Evolutionary conservation across 2,113 vertebrate species (phyloP), one percentile per base, ranked within the genome.

Genomic region (Thunnus thynnus): DNA sequence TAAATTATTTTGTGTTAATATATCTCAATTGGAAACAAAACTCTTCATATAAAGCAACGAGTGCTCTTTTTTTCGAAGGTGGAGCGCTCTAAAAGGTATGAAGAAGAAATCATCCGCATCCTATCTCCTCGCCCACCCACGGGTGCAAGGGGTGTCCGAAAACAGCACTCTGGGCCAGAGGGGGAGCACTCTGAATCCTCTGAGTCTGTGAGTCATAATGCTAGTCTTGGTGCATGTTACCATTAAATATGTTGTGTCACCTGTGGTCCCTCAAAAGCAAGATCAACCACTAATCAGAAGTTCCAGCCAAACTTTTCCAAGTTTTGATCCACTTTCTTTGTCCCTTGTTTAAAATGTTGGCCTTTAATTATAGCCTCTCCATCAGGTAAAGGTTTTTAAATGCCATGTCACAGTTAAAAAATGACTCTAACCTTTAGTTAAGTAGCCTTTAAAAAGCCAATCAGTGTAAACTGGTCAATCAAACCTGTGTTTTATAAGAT

Each of bases 121-220:
- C 86, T 92, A 25, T 94, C 91, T 58, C 97, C 97, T 0, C 96
- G 74, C 0, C 97, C 97, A 0, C 97, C 97, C 0, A 66, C 57
- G 0, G 88, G 88, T 2, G 94, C 95, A 1, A 95, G 93, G 80
- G 92, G 6, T 20, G 76, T 8, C 2, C 70, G 56, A 0, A 78
- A 90, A 13, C 93, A 73, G 57, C 89, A 82, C 41, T 91, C 92
- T 17, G 72, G 88, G 1, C 88, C 90, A 9, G 86, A 96, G 18
- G 90, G 72, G 67, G 94, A 94, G 13, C 82, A 86, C 48, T 92
- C 92, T 0, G 92, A 94, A 20, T 92, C 82, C 66, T 92, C 94
- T 0, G 94, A 92, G 13, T 89, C 87, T 77, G 97, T 99, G 86
- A 96, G 97, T 95, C 7, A 13, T 20, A 57, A 63, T n/a, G 9